Base-by-base conservation (phyloP, 2,888 invertebrate species). In the Alitta virens region DNA sequence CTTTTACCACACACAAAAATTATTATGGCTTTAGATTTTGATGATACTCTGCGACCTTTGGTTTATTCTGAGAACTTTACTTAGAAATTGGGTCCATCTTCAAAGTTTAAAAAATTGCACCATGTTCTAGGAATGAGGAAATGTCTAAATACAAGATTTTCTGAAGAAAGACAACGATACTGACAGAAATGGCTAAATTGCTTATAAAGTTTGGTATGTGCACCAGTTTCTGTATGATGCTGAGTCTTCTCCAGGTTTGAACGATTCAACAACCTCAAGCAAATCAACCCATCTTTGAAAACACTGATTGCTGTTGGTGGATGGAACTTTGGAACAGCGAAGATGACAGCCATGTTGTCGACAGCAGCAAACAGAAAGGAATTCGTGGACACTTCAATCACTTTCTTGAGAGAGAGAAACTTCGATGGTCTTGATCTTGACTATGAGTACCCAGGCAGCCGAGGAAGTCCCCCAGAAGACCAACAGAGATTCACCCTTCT, bases 381-480 rank as follows among this genome's bases (percentile, higher is more conserved):
- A 18, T 79, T 79, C 61, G 72, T 74, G 16, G 61, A 54, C 7
- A 68, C 68, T 1, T 54, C 71, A 12, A 69, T 78, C 1, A 33
- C 59, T 9, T 78, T 71, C 68, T 63, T 77, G 51, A 64, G 75
- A 27, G 62, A 71, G 33, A 59, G 71, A 75, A 88, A 89, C 49
- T 95, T 96, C 77, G 87, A 89, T 67, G 96, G 96, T 2, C 83
- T 96, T 0, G 94, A 94, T 74, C 84, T 95, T 27, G 94, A 94
- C 74, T 96, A 95, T 95, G 93, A 94, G 77, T 95, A 95, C 78
- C 95, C 95, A 0, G 77, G 72, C 16, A 71, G 70, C 51, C 63
- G 77, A 52, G 78, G 77, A 16, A 77, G 78, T 64, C 76, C 77
- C 1, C 65, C 76, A 1, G 71, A 63, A 12, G 78, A 78, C 64